phyloP scores from a whole-genome alignment of 2,113 vertebrate genomes.

The Psittacus erithacus region DNA sequence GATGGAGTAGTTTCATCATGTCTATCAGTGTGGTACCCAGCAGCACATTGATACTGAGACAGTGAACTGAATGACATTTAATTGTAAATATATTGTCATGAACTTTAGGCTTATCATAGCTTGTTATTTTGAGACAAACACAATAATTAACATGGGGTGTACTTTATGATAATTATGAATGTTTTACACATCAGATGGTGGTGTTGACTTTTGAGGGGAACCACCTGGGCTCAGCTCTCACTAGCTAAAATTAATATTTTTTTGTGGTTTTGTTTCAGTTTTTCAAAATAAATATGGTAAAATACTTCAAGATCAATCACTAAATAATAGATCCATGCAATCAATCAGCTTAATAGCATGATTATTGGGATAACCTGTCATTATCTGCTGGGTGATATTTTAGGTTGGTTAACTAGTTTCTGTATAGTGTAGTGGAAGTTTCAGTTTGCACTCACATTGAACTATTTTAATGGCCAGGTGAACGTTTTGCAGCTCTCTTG shows the following conservation, averaged over 20 bases:
- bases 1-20: background rate
- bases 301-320: background rate
- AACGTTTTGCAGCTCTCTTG: background rate
- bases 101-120: background rate
- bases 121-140: slow-evolving; percentile 26
- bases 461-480: background rate
- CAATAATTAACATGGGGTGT: slow-evolving; percentile 15
- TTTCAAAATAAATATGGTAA: background rate
- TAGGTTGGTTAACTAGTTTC: background rate
- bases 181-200: slow-evolving; percentile 62
- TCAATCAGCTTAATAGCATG: background rate
- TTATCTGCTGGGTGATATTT: background rate
- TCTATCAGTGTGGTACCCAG: background rate
- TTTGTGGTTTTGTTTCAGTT: background rate
- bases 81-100: background rate
- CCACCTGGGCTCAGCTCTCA: slow-evolving; percentile 7
- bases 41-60: background rate
- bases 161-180: slow-evolving; percentile 40
- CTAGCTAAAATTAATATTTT: slow-evolving; percentile 10
- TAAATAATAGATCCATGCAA: background rate
- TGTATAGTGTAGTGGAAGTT: background rate
- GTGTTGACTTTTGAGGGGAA: slow-evolving; percentile 54
- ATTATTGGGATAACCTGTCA: background rate
- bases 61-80: background rate
- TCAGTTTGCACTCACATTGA: background rate